phyloP scores from a whole-genome alignment of 2,797 vertebrate species.

The Urocyon cinereoargenteus region DNA sequence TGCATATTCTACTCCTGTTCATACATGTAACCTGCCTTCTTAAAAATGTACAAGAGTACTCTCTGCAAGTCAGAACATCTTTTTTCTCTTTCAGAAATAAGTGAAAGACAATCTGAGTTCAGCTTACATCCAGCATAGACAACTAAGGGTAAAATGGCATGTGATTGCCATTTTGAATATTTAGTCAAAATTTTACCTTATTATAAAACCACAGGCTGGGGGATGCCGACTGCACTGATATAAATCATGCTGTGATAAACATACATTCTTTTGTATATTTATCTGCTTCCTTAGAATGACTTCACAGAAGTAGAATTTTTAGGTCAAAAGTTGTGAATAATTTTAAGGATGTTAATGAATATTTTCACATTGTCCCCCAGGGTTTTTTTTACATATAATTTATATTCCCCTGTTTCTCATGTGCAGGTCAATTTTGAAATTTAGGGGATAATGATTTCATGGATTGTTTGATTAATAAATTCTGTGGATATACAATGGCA shows the following conservation, averaged over 20 bases:
- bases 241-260: background rate
- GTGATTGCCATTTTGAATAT: background rate
- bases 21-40: background rate
- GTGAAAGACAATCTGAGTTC: background rate
- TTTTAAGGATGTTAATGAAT: constrained; percentile 46
- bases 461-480: constrained; percentile 32
- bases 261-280: constrained; percentile 7
- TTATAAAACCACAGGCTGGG: constrained; percentile 27
- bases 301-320: constrained; percentile 53
- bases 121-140: background rate
- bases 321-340: constrained; percentile 35
- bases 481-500: background rate
- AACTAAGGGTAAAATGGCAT: background rate
- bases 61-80: background rate
- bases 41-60: constrained; percentile 1
- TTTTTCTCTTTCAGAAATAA: constrained; percentile 34
- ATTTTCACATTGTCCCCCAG: constrained; percentile 54
- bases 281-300: constrained; percentile 55
- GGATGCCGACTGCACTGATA: background rate
- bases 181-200: constrained; percentile 24
- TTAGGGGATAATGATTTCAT: constrained; percentile 36
- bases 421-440: constrained; percentile 13
- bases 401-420: background rate
- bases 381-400: background rate
- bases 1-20: background rate